phyloP scores from a whole-genome alignment of 1,140 invertebrate genomes.

The Heterodera carotae region DNA sequence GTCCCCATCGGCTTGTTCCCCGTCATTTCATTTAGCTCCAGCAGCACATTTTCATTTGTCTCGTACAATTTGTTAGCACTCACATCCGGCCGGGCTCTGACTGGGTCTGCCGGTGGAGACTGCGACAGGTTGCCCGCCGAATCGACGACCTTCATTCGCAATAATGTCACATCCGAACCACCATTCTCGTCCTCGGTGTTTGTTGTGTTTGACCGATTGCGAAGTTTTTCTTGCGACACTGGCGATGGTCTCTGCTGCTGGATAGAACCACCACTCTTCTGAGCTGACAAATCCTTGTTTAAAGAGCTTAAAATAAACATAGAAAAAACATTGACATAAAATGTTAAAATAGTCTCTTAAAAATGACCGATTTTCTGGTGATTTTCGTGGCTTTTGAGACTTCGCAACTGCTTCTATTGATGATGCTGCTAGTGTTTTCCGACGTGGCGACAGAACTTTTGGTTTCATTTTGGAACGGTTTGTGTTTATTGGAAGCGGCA shows the following conservation, averaged over 20 bases:
- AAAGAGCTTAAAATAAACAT: too few relatives aligned
- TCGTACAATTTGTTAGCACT: not conserved
- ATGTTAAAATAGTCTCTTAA: too few relatives aligned
- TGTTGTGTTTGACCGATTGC: not conserved
- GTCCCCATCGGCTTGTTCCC: not conserved
- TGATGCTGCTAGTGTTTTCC: too few relatives aligned
- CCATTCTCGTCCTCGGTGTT: slow-evolving; percentile 4
- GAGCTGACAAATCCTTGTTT: too few relatives aligned
- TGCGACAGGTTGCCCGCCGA: slow-evolving; percentile 7
- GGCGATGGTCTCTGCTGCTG: too few relatives aligned
- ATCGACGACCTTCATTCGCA: slow-evolving; percentile 12
- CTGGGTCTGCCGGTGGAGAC: slow-evolving; percentile 1
- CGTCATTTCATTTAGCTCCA: not conserved
- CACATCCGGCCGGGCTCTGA: not conserved
- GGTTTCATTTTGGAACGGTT: slow-evolving; percentile 6
- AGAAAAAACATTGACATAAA: too few relatives aligned
- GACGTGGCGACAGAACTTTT: not conserved
- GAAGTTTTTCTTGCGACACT: not conserved
- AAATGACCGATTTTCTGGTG: too few relatives aligned
- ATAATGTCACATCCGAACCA: not conserved
- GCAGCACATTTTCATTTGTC: not conserved
- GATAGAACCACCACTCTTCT: too few relatives aligned
- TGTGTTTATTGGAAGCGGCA: too few relatives aligned
- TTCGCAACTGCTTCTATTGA: too few relatives aligned
- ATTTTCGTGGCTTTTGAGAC: too few relatives aligned